A percentile compares a stretch with the other conserved stretches of the same genome.
Conservation (phyloP, 2,888 invertebrate genomes). For the Amphipoea oculea region DNA sequence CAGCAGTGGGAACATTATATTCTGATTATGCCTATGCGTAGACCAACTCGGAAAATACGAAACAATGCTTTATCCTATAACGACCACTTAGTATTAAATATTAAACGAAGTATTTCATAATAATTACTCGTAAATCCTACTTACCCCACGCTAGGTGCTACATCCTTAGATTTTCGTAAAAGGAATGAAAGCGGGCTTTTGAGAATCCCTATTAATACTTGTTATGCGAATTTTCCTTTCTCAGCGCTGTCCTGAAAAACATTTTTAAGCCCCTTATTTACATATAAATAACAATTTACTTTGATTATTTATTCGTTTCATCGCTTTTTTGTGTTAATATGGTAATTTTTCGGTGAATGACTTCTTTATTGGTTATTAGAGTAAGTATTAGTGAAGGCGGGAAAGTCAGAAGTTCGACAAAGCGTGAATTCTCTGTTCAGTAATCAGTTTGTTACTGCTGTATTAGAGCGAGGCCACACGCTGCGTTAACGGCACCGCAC, state of each 20-base stretch:
- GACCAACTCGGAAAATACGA: background rate
- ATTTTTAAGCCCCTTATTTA: slow-evolving; percentile 42
- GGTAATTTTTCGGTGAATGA: background rate
- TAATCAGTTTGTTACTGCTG: background rate
- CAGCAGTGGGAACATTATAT: no score
- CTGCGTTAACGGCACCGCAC: no score
- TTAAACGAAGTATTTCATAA: slow-evolving; percentile 7
- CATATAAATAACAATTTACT: slow-evolving; percentile 48
- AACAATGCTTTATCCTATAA: background rate
- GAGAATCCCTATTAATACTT: slow-evolving; percentile 44
- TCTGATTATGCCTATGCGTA: background rate
- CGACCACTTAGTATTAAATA: slow-evolving; percentile 16
- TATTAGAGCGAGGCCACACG: no score
- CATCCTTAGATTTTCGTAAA: slow-evolving; percentile 9
- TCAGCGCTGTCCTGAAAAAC: slow-evolving; percentile 12
- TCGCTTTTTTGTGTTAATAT: slow-evolving; percentile 23
- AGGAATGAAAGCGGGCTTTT: slow-evolving; percentile 28
- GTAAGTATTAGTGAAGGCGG: background rate
- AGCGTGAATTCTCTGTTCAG: background rate
- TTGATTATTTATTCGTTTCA: slow-evolving; percentile 24
- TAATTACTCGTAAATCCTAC: slow-evolving; percentile 35
- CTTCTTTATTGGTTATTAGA: slow-evolving; percentile 8
- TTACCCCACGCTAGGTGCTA: slow-evolving; percentile 14
- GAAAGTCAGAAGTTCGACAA: background rate
- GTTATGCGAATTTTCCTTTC: slow-evolving; percentile 24